These are phyloP conservation scores for Fistularia commersonii DNA, from an alignment of 2,797 vertebrate species.

Conservation along the genomic window DNA sequence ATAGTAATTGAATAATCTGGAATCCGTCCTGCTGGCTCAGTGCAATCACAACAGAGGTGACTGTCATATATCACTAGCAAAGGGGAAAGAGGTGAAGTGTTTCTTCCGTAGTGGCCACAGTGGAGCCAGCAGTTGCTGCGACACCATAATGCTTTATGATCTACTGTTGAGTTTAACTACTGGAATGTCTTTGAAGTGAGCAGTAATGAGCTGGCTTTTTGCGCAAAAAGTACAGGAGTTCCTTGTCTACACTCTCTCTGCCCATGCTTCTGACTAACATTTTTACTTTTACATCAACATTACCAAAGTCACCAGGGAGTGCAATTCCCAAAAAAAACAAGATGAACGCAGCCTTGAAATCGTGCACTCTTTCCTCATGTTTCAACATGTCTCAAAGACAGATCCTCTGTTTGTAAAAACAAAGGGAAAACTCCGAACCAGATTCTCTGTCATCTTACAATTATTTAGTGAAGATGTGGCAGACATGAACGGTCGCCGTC, in stretches of 20 bases:
- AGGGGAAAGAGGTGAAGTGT: constrained; percentile 14
- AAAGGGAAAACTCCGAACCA: constrained; percentile 20
- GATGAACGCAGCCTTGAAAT: too few species aligned
- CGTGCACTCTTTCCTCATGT: not conserved
- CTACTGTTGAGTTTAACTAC: constrained; percentile 33
- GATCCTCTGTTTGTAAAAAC: constrained; percentile 11
- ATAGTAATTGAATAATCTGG: too few species aligned
- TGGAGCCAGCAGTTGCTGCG: constrained; percentile 32
- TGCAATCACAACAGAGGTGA: too few species aligned
- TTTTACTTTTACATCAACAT: too few species aligned
- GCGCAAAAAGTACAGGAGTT: not conserved
- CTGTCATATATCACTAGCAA: not conserved
- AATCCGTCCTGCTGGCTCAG: too few species aligned
- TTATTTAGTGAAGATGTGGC: constrained; percentile 14
- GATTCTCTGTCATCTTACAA: constrained; percentile 8
- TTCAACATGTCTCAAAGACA: constrained; percentile 13
- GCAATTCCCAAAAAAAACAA: too few species aligned
- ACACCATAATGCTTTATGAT: constrained; percentile 45
- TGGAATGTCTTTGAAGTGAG: constrained; percentile 61
- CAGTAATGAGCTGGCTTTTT: constrained; percentile 29
- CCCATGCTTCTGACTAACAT: too few species aligned
- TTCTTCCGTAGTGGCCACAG: constrained; percentile 30
- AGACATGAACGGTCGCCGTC: constrained; percentile 6
- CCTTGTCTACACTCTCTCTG: not conserved
- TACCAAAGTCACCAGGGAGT: too few species aligned